A percentile compares a stretch with the other conserved stretches of the same genome.
These are phyloP conservation scores for Pristionchus maxplancki DNA, from an alignment of 2,888 invertebrate species.

Conservation along the genomic window DNA sequence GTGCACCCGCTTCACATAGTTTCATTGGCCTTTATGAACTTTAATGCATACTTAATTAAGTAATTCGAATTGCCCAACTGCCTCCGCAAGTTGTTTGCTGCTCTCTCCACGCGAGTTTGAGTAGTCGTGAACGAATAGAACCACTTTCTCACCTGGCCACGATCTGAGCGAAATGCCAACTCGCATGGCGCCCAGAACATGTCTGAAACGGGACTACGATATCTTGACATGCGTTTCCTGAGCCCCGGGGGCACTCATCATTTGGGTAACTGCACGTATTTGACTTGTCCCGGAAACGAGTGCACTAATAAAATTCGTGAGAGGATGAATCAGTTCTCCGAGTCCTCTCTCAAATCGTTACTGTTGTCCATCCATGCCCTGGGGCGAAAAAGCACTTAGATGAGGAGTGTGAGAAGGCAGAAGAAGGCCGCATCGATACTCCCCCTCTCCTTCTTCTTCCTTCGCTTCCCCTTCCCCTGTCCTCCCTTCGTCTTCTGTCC, in stretches of 20 bases:
- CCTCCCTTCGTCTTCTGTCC: neutral
- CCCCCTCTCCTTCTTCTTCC: neutral
- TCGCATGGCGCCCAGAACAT: neutral
- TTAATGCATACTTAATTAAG: neutral
- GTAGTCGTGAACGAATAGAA: neutral
- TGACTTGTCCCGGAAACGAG: neutral
- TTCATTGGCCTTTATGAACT: neutral
- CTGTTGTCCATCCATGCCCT: constrained; percentile 19
- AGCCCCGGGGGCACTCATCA: neutral
- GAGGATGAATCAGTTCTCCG: constrained; percentile 23
- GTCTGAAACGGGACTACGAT: neutral
- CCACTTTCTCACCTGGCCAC: neutral
- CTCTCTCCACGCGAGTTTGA: neutral
- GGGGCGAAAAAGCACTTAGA: constrained; percentile 34
- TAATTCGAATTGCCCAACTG: neutral
- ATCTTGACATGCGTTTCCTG: neutral
- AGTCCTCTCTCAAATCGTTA: neutral
- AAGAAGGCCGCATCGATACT: neutral
- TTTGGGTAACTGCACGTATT: neutral
- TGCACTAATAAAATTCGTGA: constrained; percentile 2
- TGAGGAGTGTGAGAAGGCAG: neutral
- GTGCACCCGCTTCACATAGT: neutral
- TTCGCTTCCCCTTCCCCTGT: neutral
- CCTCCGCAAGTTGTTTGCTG: neutral
- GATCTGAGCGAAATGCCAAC: neutral